Conservation (phyloP, 2,113 vertebrate species). For the Barnardius zonarius region DNA sequence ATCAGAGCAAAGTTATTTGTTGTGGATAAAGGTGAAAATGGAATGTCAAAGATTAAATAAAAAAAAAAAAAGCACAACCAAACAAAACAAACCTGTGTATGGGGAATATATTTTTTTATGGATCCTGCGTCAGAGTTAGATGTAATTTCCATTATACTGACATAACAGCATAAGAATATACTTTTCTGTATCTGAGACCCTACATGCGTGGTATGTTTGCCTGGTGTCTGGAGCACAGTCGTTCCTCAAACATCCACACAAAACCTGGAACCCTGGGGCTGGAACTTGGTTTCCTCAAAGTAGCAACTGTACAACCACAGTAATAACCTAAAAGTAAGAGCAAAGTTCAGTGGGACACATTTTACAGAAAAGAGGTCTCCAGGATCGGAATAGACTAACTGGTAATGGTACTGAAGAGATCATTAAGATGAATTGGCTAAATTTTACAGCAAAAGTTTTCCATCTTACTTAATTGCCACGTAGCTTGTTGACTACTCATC, state of each 20-base stretch:
- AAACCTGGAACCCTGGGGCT: not conserved
- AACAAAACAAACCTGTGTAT: not conserved
- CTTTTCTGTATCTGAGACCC: not conserved
- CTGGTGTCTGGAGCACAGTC: not conserved
- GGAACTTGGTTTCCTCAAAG: not conserved
- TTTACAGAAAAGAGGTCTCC: not conserved
- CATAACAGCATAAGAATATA: not conserved
- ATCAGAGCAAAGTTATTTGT: not conserved
- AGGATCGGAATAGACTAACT: not conserved
- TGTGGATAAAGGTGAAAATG: not conserved
- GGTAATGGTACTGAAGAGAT: not conserved
- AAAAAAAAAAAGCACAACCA: not conserved
- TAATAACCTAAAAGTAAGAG: not conserved
- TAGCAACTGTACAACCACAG: not conserved
- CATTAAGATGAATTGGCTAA: not conserved
- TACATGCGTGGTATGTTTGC: accelerated
- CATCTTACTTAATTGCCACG: not conserved
- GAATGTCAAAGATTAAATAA: not conserved
- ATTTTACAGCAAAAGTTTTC: not conserved
- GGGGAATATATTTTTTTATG: not conserved
- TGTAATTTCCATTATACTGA: not conserved
- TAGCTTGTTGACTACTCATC: not conserved
- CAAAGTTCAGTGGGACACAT: not conserved
- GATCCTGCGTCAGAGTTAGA: not conserved
- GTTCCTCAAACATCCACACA: not conserved